Conservation (phyloP, 2,797 vertebrate species). For the Meda fulgida region DNA sequence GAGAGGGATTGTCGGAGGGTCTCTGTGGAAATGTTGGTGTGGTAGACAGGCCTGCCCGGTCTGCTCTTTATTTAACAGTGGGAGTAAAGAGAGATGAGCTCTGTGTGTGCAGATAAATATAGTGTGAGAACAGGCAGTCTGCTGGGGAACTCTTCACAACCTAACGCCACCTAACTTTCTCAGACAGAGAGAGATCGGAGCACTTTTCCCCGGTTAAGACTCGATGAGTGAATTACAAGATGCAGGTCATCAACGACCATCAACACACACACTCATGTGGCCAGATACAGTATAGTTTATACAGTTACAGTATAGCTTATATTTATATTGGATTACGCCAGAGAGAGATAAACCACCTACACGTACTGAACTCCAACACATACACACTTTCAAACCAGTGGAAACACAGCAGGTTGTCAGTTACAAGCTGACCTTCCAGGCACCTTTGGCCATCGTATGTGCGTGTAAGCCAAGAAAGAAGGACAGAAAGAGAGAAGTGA, state of each 20-base stretch:
- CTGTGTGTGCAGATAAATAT: conserved; percentile 59
- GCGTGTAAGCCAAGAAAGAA: not conserved
- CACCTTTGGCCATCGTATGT: conserved; percentile 10
- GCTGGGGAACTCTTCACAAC: conserved; percentile 44
- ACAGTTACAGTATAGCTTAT: conserved; percentile 1
- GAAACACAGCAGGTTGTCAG: not conserved
- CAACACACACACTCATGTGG: not conserved
- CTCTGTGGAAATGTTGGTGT: conserved; percentile 41
- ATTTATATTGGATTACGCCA: conserved; percentile 35
- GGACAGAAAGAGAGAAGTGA: conserved; percentile 19
- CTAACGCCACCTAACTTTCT: conserved; percentile 15
- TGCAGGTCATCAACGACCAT: conserved; percentile 11
- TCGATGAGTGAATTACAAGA: conserved; percentile 20
- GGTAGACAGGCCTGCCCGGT: conserved; percentile 37
- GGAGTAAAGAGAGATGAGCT: conserved; percentile 57
- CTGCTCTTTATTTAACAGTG: conserved; percentile 60
- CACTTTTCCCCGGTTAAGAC: conserved; percentile 15
- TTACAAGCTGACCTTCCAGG: conserved; percentile 27
- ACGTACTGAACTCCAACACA: conserved; percentile 7
- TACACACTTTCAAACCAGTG: conserved; percentile 17
- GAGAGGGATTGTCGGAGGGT: conserved; percentile 27
- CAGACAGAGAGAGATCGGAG: conserved; percentile 8
- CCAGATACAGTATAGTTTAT: conserved; percentile 31
- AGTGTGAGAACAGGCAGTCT: conserved; percentile 53
- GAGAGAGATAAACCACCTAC: conserved; percentile 26